Conservation (phyloP, 2,888 invertebrate genomes). For the Seira ritae region DNA sequence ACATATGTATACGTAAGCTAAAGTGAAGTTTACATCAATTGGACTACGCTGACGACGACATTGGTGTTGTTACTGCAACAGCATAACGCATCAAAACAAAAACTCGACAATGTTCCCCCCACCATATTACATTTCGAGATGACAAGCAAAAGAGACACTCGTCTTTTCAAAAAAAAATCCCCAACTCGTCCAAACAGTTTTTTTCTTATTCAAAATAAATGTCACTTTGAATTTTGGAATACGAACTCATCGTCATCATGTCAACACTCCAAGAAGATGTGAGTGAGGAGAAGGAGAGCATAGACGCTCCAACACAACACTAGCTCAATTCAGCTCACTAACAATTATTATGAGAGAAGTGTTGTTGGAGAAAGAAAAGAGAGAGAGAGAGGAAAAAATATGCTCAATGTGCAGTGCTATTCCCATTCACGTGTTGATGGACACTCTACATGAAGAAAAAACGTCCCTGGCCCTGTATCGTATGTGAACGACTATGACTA, state of each 20-base stretch:
- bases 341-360: no score
- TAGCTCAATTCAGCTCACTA: no score
- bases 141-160: conserved; percentile 53
- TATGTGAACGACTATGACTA: no score
- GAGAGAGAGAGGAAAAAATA: not conserved
- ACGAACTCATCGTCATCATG: conserved; percentile 1
- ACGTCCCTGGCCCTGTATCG: no score
- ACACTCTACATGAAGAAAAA: not conserved
- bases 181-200: not conserved
- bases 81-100: no score
- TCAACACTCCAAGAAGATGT: not conserved
- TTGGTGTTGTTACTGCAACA: no score
- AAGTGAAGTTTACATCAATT: no score
- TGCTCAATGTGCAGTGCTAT: not conserved
- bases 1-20: no score
- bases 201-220: not conserved
- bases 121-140: conserved; percentile 42
- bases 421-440: not conserved
- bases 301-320: not conserved
- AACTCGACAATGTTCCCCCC: not conserved
- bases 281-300: not conserved
- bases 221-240: conserved; percentile 3
- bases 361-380: no score
- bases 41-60: no score
- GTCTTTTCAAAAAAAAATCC: not conserved